phyloP scores from a whole-genome alignment of 2,797 vertebrate species.

The Botia kubotai region DNA sequence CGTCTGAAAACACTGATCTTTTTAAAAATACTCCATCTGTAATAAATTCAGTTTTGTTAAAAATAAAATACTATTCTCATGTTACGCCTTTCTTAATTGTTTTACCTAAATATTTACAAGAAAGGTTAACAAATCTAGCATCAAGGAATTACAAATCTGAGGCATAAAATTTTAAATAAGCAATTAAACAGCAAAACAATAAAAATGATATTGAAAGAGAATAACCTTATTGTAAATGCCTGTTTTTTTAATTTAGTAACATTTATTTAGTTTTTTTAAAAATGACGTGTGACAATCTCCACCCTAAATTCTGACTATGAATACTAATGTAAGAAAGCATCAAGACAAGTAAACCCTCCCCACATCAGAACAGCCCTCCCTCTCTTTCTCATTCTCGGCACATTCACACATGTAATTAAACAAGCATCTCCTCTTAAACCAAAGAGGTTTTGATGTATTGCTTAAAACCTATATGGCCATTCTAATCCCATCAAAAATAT shows the following conservation, averaged over 20 bases:
- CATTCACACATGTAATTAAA: too few relatives aligned
- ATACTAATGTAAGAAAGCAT: neutral
- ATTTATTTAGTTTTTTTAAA: too few relatives aligned
- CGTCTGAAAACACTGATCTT: conserved; percentile 54
- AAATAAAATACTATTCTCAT: conserved; percentile 42
- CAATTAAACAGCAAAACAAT: neutral
- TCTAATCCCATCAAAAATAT: too few relatives aligned
- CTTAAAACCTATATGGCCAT: too few relatives aligned
- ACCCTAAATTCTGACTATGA: neutral
- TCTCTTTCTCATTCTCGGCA: too few relatives aligned
- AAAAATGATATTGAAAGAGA: neutral
- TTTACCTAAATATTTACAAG: neutral
- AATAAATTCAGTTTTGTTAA: conserved; percentile 65
- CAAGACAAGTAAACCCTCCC: neutral
- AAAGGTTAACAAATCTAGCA: neutral
- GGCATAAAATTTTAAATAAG: neutral
- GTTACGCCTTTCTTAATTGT: neutral
- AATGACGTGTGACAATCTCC: neutral
- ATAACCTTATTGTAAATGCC: neutral
- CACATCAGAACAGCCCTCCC: too few relatives aligned
- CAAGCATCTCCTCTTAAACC: too few relatives aligned
- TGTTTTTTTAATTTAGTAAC: neutral
- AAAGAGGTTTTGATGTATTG: too few relatives aligned
- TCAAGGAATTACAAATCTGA: neutral
- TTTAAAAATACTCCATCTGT: conserved; percentile 49